Evolutionary conservation across 2,797 vertebrate species (phyloP).

Genomic region (Intellagama lesueurii): DNA sequence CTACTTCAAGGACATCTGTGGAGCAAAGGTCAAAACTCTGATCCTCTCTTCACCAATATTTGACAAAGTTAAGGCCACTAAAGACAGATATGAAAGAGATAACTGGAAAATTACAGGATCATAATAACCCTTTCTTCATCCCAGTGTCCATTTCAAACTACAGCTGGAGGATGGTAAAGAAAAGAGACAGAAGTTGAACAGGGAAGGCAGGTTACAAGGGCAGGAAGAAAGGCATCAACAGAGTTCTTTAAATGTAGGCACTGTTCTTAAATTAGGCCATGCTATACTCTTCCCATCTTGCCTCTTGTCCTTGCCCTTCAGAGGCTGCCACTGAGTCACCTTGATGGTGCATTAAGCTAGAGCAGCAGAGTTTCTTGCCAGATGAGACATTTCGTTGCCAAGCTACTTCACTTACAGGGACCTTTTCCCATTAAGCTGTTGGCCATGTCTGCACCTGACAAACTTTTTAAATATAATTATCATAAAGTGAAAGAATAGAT

Average conservation of each 20-base stretch:
- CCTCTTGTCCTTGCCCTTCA: conserved; percentile 11
- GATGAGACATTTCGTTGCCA: conserved; percentile 5
- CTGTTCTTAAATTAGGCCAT: conserved; percentile 22
- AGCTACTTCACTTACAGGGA: neutral
- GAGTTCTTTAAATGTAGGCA: neutral
- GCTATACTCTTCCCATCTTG: neutral
- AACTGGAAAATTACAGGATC: neutral
- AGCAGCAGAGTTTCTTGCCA: conserved; percentile 31
- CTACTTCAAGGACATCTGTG: neutral
- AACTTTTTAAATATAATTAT: conserved; percentile 15
- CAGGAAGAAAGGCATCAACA: conserved; percentile 1
- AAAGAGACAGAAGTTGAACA: neutral
- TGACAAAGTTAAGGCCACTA: neutral
- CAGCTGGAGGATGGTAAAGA: neutral
- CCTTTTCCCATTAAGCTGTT: conserved; percentile 28
- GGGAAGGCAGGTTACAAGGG: neutral
- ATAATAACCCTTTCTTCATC: neutral
- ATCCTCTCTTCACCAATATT: neutral
- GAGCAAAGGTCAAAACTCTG: neutral
- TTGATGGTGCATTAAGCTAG: conserved; percentile 6
- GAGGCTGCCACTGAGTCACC: neutral
- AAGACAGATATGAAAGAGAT: neutral
- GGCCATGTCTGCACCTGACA: conserved; percentile 11
- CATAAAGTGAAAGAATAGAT: conserved; percentile 28
- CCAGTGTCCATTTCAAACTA: neutral